These are phyloP conservation scores for Stomorhina lunata DNA, from an alignment of 2,888 invertebrate species.

Conservation along the genomic window DNA sequence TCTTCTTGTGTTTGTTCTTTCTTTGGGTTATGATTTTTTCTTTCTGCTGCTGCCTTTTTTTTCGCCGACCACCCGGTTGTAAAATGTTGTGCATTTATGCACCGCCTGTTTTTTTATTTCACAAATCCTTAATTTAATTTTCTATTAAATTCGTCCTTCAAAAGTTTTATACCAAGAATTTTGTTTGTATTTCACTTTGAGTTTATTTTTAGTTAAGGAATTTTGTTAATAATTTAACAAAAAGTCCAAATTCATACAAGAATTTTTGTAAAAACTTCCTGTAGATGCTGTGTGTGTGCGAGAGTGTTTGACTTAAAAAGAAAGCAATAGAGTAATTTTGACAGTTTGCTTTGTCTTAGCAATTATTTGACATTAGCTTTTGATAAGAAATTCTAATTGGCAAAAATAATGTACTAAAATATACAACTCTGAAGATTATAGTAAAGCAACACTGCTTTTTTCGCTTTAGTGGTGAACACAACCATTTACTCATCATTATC, in stretches of 20 bases:
- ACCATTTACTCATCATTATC: too few species aligned
- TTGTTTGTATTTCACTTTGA: conserved; percentile 22
- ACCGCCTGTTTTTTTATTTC: conserved; percentile 59
- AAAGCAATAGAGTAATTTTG: not conserved
- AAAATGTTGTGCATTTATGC: conserved; percentile 42
- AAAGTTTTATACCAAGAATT: too few species aligned
- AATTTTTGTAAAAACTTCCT: conserved; percentile 30
- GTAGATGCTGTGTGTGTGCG: conserved; percentile 22
- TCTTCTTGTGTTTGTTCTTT: conserved; percentile 34
- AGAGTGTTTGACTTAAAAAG: not conserved
- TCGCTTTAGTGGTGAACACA: too few species aligned
- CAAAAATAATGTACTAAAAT: too few species aligned
- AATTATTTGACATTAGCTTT: conserved; percentile 15
- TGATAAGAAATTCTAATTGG: not conserved
- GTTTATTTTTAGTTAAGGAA: not conserved
- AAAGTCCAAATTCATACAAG: conserved; percentile 18
- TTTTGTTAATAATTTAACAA: conserved; percentile 17
- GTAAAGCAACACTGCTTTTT: too few species aligned
- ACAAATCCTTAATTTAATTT: not conserved
- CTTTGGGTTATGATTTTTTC: conserved; percentile 29
- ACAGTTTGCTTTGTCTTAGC: too few species aligned
- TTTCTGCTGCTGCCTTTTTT: not conserved
- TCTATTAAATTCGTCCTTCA: too few species aligned
- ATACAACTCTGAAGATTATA: too few species aligned
- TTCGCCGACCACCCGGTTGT: conserved; percentile 55